phyloP scores from a whole-genome alignment of 2,113 vertebrate genomes.

The Murina feae region DNA sequence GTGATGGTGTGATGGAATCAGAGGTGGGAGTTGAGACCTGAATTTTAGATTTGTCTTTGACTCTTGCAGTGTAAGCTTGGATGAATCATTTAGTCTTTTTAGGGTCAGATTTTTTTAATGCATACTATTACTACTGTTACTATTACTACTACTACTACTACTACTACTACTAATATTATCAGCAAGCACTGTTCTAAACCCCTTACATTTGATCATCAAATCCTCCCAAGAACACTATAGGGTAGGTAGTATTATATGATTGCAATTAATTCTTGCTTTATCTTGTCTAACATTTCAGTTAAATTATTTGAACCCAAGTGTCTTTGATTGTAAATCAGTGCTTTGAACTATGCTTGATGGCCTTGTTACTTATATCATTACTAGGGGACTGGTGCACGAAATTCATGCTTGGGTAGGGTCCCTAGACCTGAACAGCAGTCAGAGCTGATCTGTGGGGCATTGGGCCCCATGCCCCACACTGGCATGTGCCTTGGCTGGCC shows the following conservation, averaged over 20 bases:
- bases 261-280: not conserved
- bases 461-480: no score
- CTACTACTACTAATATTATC: not conserved
- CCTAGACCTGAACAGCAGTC: no score
- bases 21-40: not conserved
- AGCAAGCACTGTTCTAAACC: not conserved
- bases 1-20: not conserved
- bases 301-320: not conserved
- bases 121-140: not conserved
- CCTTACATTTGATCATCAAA: not conserved
- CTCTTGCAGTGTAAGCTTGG: not conserved
- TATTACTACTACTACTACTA: not conserved
- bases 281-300: not conserved
- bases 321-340: not conserved
- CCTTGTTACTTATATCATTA: not conserved
- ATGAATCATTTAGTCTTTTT: not conserved
- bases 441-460: no score
- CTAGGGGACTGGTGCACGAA: no score
- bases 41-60: not conserved
- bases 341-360: not conserved
- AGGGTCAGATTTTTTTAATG: not conserved
- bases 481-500: no score
- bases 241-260: not conserved
- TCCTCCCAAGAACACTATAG: not conserved
- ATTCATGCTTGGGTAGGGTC: no score